These are phyloP conservation scores for Cathartes aura DNA, from an alignment of 2,113 vertebrate species.

Conservation along the genomic window DNA sequence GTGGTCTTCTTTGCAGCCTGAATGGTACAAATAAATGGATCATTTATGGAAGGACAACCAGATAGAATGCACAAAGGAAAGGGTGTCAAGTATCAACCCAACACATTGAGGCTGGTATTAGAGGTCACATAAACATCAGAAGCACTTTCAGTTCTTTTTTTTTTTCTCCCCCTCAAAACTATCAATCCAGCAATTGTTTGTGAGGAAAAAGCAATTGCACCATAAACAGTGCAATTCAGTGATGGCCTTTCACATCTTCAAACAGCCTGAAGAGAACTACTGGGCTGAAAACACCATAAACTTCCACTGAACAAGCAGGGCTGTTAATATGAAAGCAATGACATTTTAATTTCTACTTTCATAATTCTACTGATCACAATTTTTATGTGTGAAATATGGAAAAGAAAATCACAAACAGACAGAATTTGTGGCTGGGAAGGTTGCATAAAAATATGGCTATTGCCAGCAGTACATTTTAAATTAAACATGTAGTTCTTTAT, in stretches of 20 bases:
- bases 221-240: not conserved
- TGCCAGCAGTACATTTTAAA: not conserved
- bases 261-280: not conserved
- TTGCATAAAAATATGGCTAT: not conserved
- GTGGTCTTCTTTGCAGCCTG: not conserved
- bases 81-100: not conserved
- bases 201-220: not conserved
- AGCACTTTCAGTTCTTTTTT: not conserved
- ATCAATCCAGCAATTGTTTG: not conserved
- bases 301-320: not conserved
- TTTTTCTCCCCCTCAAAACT: not conserved
- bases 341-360: not conserved
- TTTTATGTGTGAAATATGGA: not conserved
- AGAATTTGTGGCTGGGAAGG: not conserved
- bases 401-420: not conserved
- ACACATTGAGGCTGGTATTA: not conserved
- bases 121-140: not conserved
- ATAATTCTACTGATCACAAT: not conserved
- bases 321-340: not conserved
- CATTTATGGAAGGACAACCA: not conserved
- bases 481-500: not conserved
- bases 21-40: not conserved
- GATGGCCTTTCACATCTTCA: not conserved
- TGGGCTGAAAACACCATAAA: not conserved
- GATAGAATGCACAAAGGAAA: not conserved